Evolutionary conservation across 2,113 vertebrate species (phyloP).

Genomic region (Gracilinanus agilis): DNA sequence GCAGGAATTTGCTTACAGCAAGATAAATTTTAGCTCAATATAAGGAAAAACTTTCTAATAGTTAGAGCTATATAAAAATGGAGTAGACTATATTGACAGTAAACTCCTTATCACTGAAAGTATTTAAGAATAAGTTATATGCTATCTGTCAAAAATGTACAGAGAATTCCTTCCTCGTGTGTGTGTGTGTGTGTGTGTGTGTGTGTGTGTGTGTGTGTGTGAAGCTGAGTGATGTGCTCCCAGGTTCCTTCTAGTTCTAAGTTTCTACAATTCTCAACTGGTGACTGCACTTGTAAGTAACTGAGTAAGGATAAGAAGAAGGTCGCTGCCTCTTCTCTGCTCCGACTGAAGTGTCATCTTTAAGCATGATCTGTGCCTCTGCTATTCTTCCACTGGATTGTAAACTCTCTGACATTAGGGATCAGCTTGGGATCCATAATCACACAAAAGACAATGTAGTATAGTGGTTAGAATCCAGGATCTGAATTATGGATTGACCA

Average conservation of each 20-base stretch:
- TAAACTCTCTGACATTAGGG: too few species aligned
- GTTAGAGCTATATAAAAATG: background rate
- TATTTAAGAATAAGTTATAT: background rate
- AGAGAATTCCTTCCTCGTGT: too few species aligned
- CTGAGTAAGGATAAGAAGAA: too few species aligned
- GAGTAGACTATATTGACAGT: background rate
- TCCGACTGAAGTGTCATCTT: too few species aligned
- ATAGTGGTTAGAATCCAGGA: background rate
- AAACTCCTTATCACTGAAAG: background rate
- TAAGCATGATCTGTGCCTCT: too few species aligned
- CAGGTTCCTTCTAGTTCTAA: background rate
- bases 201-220: too few species aligned
- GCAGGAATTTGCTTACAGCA: background rate
- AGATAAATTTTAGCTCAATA: background rate
- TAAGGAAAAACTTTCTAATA: background rate
- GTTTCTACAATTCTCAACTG: background rate
- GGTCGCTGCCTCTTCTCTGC: too few species aligned
- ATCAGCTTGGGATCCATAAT: background rate
- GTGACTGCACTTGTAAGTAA: too few species aligned
- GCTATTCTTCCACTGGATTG: too few species aligned
- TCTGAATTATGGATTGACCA: background rate
- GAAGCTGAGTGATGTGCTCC: background rate
- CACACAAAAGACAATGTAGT: background rate
- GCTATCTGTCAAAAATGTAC: background rate
- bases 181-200: too few species aligned